Evolutionary conservation across 2,797 vertebrate genomes (phyloP).

Genomic region (Sorex maritimensis): DNA sequence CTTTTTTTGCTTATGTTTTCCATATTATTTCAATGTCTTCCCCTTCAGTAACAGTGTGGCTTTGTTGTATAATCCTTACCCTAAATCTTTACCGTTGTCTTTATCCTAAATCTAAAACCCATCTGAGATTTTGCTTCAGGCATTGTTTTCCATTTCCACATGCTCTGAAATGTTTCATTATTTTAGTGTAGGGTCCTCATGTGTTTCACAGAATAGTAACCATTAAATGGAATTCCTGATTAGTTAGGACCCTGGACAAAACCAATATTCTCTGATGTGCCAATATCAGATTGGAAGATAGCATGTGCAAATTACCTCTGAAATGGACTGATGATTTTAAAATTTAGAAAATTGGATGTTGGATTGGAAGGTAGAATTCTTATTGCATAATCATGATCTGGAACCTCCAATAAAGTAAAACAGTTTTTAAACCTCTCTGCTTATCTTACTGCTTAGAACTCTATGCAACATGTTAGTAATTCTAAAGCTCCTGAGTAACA

Average conservation of each 20-base stretch:
- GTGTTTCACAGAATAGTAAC: neutral
- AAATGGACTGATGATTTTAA: neutral
- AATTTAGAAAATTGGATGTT: neutral
- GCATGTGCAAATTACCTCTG: neutral
- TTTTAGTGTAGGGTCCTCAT: neutral
- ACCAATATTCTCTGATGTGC: neutral
- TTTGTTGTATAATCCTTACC: neutral
- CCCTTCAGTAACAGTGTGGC: neutral
- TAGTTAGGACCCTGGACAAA: slow-evolving; percentile 7
- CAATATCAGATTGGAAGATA: neutral
- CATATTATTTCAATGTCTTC: slow-evolving; percentile 9
- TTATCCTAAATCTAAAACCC: slow-evolving; percentile 41
- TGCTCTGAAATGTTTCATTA: neutral
- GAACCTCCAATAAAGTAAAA: neutral
- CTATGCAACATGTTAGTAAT: neutral
- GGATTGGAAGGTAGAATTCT: slow-evolving; percentile 24
- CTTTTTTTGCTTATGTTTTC: neutral
- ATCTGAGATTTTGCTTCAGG: neutral
- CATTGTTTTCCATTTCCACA: neutral
- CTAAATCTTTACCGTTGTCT: neutral
- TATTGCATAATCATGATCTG: slow-evolving; percentile 17
- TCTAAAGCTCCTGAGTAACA: neutral
- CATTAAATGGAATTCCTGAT: slow-evolving; percentile 20
- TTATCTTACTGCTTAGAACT: neutral
- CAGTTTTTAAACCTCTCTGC: neutral